Evolutionary conservation across 2,113 vertebrate genomes (phyloP).

Genomic region (Kobus ellipsiprymnus): DNA sequence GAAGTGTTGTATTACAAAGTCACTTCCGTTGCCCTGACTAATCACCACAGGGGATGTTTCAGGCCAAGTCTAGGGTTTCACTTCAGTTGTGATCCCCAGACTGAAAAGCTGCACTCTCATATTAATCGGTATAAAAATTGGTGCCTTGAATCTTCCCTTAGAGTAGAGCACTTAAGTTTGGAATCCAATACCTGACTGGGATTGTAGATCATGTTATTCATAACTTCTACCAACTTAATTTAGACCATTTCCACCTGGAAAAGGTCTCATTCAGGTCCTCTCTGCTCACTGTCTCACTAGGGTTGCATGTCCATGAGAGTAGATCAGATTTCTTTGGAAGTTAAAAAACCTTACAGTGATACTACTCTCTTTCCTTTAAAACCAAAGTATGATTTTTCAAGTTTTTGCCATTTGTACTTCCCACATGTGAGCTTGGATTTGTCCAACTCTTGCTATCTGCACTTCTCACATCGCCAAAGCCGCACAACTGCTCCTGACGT

Average conservation of each 20-base stretch:
- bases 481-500: background rate
- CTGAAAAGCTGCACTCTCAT: background rate
- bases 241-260: background rate
- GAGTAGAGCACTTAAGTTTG: background rate
- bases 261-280: background rate
- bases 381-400: no score
- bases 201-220: background rate
- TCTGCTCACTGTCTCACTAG: background rate
- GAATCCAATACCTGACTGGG: background rate
- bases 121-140: background rate
- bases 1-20: slow-evolving; percentile 30
- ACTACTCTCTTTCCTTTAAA: background rate
- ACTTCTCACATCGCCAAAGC: background rate
- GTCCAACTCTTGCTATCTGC: background rate
- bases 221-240: background rate
- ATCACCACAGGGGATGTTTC: background rate
- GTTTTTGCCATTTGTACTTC: background rate
- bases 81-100: background rate
- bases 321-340: background rate
- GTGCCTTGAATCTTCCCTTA: background rate
- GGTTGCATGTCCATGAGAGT: background rate
- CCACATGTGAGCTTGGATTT: background rate
- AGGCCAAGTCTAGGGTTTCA: slow-evolving; percentile 32
- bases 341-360: background rate
- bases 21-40: slow-evolving; percentile 42